Evolutionary conservation across 2,888 invertebrate species (phyloP).

Genomic region (Cerastis leucographa): DNA sequence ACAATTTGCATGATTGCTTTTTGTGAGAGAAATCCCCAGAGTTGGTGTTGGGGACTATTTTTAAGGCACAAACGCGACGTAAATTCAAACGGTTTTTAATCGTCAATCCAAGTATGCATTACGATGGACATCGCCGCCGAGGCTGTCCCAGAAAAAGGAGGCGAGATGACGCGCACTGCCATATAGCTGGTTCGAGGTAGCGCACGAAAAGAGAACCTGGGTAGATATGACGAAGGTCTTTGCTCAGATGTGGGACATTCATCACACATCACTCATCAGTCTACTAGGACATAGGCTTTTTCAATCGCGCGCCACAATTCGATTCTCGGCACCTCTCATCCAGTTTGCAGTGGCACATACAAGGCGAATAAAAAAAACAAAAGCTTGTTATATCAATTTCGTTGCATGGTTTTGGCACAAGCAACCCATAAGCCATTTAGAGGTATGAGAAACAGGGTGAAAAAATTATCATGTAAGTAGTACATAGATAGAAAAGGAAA

Average conservation of each 20-base stretch:
- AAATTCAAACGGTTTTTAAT: not conserved
- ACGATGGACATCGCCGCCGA: not conserved
- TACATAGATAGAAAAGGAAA: not conserved
- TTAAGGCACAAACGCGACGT: not conserved
- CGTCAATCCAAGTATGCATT: not conserved
- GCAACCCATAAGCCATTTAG: not conserved
- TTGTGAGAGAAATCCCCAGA: not conserved
- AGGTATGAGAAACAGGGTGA: not conserved
- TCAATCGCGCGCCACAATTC: too few relatives aligned
- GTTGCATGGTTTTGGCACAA: too few relatives aligned
- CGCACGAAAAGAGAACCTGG: not conserved
- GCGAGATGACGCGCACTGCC: not conserved
- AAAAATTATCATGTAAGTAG: not conserved
- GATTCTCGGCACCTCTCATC: too few relatives aligned
- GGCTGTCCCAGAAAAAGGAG: not conserved
- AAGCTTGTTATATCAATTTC: too few relatives aligned
- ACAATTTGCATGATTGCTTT: conserved; percentile 32
- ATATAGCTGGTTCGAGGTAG: not conserved
- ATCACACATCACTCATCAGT: too few relatives aligned
- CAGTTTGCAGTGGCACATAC: too few relatives aligned
- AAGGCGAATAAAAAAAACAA: too few relatives aligned
- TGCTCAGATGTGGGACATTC: too few relatives aligned
- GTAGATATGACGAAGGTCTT: not conserved
- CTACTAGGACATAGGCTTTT: too few relatives aligned
- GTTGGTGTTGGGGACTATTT: not conserved